phyloP scores from a whole-genome alignment of 2,797 vertebrate genomes.

The Spheniscus humboldti region DNA sequence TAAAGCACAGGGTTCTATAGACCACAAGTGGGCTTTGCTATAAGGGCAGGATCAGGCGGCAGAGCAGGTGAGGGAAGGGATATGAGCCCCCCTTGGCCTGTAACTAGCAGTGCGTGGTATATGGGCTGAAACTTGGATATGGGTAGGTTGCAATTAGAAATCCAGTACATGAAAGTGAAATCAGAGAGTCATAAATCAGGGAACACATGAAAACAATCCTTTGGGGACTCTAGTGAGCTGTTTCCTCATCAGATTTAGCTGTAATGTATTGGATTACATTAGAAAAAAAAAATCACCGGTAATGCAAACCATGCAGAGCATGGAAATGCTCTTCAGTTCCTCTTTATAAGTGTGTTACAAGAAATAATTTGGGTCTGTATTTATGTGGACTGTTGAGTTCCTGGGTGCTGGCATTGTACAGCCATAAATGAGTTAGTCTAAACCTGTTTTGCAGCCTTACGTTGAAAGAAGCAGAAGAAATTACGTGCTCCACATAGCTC shows the following conservation, averaged over 20 bases:
- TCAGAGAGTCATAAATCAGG: constrained; percentile 25
- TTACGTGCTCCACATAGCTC: not conserved
- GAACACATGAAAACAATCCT: constrained; percentile 12
- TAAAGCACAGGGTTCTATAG: not conserved
- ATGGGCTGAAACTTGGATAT: not conserved
- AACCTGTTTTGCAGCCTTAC: not conserved
- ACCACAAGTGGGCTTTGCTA: not conserved
- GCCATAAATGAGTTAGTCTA: not conserved
- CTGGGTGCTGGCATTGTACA: not conserved
- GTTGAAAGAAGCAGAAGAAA: not conserved
- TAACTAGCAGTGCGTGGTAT: not conserved
- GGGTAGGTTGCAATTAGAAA: not conserved
- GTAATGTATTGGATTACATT: constrained; percentile 2
- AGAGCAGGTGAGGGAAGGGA: not conserved
- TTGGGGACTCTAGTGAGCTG: not conserved
- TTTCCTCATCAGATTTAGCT: constrained; percentile 55
- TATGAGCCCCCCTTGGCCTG: not conserved
- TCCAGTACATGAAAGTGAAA: constrained; percentile 7
- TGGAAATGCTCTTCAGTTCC: constrained; percentile 35
- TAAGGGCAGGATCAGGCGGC: not conserved
- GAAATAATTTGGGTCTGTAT: constrained; percentile 41
- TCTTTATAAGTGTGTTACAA: constrained; percentile 29
- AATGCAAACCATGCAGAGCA: constrained; percentile 17
- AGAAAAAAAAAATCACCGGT: not conserved
- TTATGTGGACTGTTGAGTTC: not conserved